Conservation (phyloP, 2,888 invertebrate species). For the Stomorhina lunata region DNA sequence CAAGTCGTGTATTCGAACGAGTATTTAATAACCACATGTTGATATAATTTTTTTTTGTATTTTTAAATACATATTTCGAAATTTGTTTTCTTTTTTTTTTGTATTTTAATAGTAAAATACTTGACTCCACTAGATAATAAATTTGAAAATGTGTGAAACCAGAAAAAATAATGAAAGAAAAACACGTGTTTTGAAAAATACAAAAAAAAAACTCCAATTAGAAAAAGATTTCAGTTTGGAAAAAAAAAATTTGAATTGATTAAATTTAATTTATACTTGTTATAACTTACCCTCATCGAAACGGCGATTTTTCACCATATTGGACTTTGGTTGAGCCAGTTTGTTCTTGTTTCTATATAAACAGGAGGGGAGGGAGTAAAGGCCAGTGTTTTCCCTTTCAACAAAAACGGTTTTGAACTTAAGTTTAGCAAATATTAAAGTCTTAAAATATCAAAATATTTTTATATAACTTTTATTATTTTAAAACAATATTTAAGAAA, state of each 20-base stretch:
- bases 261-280: no score
- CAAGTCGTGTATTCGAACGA: conserved; percentile 28
- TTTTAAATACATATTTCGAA: not conserved
- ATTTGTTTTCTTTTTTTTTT: not conserved
- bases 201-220: not conserved
- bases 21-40: conserved; percentile 59
- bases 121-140: not conserved
- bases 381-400: not conserved
- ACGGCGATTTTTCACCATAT: conserved; percentile 77
- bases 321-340: conserved; percentile 47
- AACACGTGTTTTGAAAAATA: conserved; percentile 47
- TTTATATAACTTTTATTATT: conserved; percentile 1
- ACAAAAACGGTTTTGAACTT: not conserved
- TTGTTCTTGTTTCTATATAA: no score
- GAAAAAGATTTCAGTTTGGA: not conserved
- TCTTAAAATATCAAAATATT: not conserved
- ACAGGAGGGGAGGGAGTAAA: no score
- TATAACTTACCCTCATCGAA: conserved; percentile 75
- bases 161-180: not conserved
- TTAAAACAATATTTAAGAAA: not conserved
- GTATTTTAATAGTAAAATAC: not conserved
- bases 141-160: not conserved
- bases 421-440: not conserved
- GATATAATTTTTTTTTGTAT: conserved; percentile 31
- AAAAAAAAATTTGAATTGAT: no score